Base-by-base conservation (phyloP, 1,140 invertebrate species). In the Zaprionus kolodkinae region DNA sequence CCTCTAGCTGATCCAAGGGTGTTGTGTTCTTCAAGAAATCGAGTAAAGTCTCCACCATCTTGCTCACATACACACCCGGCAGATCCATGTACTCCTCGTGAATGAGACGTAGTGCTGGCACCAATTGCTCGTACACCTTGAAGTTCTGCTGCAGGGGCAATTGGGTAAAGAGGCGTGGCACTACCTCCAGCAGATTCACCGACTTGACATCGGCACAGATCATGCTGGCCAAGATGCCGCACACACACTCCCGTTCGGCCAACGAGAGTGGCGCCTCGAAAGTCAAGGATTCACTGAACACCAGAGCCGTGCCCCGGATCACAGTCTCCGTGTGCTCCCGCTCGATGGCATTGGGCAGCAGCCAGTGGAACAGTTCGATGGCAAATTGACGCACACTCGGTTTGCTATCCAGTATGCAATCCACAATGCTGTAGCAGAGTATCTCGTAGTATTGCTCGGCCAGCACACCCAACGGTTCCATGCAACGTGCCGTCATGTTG, bases 361-460 rank as follows among this genome's bases (percentile, higher is more conserved):
- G 27, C 36, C 59, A 60, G 11, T 50, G 25, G 10, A 72, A 21
- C 12, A 48, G 21, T 1, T 38, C 10, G 10, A 66, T 62, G 6
- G 50, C 63, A 10, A 72, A 33, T 0, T 52, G 21, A 0, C 57
- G 57, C 12, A 66, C 43, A 3, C 45, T 27, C 10, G 25, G 63
- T 2, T 72, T 40, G 0, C 25, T 0, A 5, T 61, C 62, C 12
- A 48, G 12, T 5, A 76, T 61, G 63, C 63, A 66, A 3, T 76
- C 55, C 21, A 48, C 11, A 1, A 61, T 50, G 35, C 48, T 38
- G 13, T 56, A 60, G 69, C 69, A 72, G 9, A 72, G 21, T 1
- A 63, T 48, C 15, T 72, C 63, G 27, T 67, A 59, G 13, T 72
- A 76, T 15, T 62, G 56, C 4, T 76, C 70, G 27, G 33, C 63